Evolutionary conservation across 1,140 invertebrate genomes (phyloP), one percentile per base, ranked within the genome.

Genomic region (Gonatopus flavifemur): DNA sequence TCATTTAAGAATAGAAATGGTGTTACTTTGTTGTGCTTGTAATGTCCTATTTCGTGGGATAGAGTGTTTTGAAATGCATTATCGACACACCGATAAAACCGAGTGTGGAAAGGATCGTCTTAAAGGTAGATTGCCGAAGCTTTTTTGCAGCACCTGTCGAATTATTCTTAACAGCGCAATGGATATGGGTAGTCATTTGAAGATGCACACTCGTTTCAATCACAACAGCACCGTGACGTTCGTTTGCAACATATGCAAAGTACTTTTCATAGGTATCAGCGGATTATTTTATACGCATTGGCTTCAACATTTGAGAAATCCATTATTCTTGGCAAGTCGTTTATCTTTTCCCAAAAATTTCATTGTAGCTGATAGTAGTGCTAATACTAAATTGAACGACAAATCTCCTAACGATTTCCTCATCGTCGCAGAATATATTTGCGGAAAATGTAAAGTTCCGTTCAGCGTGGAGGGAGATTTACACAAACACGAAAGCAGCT

Each of bases 221-320:
- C 9, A 39, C 15, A 49, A 60, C 4, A 48, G 24, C 0, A 63
- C 42, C 0, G 48, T 66, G 2, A 61, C 54, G 0, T 70, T 72
- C 15, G 49, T 64, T 3, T 78, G 76, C 24, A 69, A 75, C 10
- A 71, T 75, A 16, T 78, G 76, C 22, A 67, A 70, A 22, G 60
- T 78, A 2, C 45, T 72, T 1, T 78, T 77, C 16, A 62, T 64
- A 32, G 67, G 71, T 4, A 51, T 62, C 19, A 72, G 74, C 3
- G 37, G 44, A 0, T 22, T 72, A 1, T 77, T 78, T 43, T 66
- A 62, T n/a, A 52, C 33, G 1, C 76, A 78, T 36, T 77, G 74
- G 66, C 62, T 52, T 2, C 63, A 62, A 18, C 76, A 78, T 38
- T 45, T 33, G 2, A 72, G 66, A 18, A 48, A 75, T 31, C 20